Conservation (phyloP, 2,113 vertebrate genomes). For the Ia io region DNA sequence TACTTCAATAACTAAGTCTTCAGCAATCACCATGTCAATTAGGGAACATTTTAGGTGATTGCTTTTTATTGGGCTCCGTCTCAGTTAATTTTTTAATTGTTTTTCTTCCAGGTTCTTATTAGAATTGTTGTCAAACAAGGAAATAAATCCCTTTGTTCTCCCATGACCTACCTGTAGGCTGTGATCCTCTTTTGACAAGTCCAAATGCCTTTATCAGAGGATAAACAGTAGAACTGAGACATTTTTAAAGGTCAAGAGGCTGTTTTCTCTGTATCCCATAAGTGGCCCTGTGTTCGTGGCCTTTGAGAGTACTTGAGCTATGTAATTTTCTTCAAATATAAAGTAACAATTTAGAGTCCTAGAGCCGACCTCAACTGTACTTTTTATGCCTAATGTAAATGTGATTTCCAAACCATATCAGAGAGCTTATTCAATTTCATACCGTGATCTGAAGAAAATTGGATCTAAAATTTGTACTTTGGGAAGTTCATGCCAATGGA, state of each 20-base stretch:
- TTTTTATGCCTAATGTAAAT: slow-evolving; percentile 28
- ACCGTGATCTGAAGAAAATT: slow-evolving; percentile 31
- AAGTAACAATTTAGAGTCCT: slow-evolving; percentile 25
- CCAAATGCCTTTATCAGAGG: neutral
- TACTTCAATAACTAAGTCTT: neutral
- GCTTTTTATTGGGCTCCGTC: neutral
- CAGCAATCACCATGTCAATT: neutral
- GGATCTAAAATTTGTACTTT: slow-evolving; percentile 41
- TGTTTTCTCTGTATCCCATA: neutral
- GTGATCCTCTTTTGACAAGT: neutral
- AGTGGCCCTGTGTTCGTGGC: neutral
- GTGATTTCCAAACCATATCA: slow-evolving; percentile 49
- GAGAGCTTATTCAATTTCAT: slow-evolving; percentile 39
- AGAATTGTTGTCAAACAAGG: neutral
- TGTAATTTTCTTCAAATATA: slow-evolving; percentile 7
- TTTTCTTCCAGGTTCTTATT: neutral
- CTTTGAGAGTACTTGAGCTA: neutral
- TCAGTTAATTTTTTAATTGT: slow-evolving; percentile 11
- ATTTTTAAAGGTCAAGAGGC: slow-evolving; percentile 2
- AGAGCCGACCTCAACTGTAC: neutral
- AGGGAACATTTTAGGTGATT: neutral
- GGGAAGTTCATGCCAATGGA: slow-evolving; percentile 25
- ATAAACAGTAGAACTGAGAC: neutral
- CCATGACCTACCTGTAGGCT: neutral
- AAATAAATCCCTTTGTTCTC: slow-evolving; percentile 3